Conservation (phyloP, 2,888 invertebrate genomes). For the Heliconius ethilla region DNA sequence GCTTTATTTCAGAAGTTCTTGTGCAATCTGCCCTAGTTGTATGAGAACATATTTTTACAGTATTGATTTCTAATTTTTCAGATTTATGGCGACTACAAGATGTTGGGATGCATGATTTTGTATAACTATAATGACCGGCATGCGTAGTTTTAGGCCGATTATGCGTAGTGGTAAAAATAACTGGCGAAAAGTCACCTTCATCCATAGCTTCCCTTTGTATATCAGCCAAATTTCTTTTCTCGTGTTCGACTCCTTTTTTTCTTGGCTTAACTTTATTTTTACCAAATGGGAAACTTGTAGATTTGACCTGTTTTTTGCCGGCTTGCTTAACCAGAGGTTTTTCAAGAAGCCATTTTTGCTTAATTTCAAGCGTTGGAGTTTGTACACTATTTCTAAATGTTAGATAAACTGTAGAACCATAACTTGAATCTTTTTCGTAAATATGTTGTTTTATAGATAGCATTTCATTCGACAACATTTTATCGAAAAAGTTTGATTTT, state of each 20-base stretch:
- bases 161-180: conserved; percentile 17
- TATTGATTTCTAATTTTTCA: conserved; percentile 42
- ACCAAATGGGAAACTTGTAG: conserved; percentile 19
- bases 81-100: conserved; percentile 47
- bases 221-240: conserved; percentile 38
- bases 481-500: conserved; percentile 64
- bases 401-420: conserved; percentile 49
- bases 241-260: conserved; percentile 30
- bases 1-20: conserved; percentile 41
- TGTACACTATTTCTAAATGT: conserved; percentile 50
- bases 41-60: conserved; percentile 47
- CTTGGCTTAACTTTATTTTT: conserved; percentile 23
- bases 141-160: conserved; percentile 27
- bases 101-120: conserved; percentile 45
- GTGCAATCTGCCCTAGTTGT: conserved; percentile 46
- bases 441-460: conserved; percentile 62
- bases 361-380: conserved; percentile 60
- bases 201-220: conserved; percentile 58
- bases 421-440: conserved; percentile 55
- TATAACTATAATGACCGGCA: conserved; percentile 52
- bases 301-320: conserved; percentile 26
- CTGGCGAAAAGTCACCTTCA: conserved; percentile 60
- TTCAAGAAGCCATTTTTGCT: conserved; percentile 63
- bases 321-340: conserved; percentile 48
- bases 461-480: conserved; percentile 69